These are phyloP conservation scores for Halictus rubicundus DNA, from an alignment of 1,140 invertebrate genomes.

Conservation along the genomic window DNA sequence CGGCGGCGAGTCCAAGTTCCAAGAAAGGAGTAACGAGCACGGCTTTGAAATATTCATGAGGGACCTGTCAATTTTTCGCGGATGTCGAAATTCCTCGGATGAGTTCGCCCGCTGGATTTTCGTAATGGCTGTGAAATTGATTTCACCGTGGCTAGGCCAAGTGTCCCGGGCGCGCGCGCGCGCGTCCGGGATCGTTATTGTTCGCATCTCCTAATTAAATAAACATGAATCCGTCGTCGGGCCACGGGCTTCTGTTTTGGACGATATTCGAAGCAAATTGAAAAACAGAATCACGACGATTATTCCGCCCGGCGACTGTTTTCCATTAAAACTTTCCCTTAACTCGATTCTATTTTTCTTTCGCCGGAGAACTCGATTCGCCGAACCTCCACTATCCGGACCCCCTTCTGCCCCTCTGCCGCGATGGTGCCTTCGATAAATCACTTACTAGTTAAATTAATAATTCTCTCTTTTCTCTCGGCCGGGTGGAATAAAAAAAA, in stretches of 20 bases:
- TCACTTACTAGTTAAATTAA: background rate
- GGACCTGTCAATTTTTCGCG: background rate
- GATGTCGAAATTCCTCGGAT: background rate
- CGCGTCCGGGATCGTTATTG: background rate
- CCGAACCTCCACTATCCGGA: background rate
- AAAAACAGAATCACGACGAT: constrained; percentile 14
- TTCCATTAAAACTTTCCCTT: constrained; percentile 29
- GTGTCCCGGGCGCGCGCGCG: background rate
- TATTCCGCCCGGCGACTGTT: constrained; percentile 3
- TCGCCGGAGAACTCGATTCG: background rate
- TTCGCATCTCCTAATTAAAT: constrained; percentile 17
- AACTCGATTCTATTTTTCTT: constrained; percentile 4
- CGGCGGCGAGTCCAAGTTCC: background rate
- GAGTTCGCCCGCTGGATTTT: background rate
- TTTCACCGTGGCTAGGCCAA: background rate
- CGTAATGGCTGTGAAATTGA: constrained; percentile 21
- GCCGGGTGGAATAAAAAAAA: too few relatives aligned
- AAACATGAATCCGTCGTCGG: constrained; percentile 5
- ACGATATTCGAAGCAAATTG: constrained; percentile 7
- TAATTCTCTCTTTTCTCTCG: background rate
- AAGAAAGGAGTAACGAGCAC: constrained; percentile 4
- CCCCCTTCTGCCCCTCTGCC: too few relatives aligned
- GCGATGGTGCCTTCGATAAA: too few relatives aligned
- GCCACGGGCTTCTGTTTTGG: background rate
- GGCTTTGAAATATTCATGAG: constrained; percentile 1